A percentile compares a stretch with the other conserved stretches of the same genome.
Evolutionary conservation across 2,797 vertebrate genomes (phyloP).

Genomic region (Chrosomus eos): DNA sequence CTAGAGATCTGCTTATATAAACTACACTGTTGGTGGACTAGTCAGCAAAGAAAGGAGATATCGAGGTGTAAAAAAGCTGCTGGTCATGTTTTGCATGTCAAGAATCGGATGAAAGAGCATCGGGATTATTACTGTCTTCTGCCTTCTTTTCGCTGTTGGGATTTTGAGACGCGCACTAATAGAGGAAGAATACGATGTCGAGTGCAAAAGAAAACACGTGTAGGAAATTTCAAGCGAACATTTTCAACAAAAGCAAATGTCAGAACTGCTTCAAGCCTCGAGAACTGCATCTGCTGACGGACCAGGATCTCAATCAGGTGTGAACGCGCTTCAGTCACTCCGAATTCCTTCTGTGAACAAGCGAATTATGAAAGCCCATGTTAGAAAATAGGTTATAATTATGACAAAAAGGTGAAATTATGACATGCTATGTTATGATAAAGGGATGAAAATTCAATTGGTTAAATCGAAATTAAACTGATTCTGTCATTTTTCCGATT

Average conservation of each 20-base stretch:
- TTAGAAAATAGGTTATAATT: neutral
- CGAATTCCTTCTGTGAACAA: neutral
- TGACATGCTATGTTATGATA: fast-evolving
- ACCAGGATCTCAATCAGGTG: constrained; percentile 97
- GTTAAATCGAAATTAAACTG: neutral
- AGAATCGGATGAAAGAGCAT: constrained; percentile 59
- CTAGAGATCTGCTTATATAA: constrained; percentile 65
- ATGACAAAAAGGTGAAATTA: neutral
- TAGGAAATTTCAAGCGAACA: constrained; percentile 97
- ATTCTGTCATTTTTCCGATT: neutral
- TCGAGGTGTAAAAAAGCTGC: neutral
- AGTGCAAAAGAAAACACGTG: constrained; percentile 91
- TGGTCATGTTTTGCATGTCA: constrained; percentile 67
- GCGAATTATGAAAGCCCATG: neutral
- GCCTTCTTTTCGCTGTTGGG: neutral
- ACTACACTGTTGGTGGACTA: neutral
- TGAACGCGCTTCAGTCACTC: constrained; percentile 36
- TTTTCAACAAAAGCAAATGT: constrained; percentile 99
- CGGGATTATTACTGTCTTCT: neutral
- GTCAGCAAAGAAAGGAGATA: neutral
- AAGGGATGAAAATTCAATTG: neutral
- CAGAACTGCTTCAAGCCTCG: constrained; percentile 98
- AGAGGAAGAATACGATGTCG: constrained; percentile 79
- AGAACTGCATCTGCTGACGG: constrained; percentile 93
- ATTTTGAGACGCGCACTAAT: neutral